These are phyloP conservation scores for Gallinago jamesoni DNA, from an alignment of 2,113 vertebrate species.

Conservation along the genomic window DNA sequence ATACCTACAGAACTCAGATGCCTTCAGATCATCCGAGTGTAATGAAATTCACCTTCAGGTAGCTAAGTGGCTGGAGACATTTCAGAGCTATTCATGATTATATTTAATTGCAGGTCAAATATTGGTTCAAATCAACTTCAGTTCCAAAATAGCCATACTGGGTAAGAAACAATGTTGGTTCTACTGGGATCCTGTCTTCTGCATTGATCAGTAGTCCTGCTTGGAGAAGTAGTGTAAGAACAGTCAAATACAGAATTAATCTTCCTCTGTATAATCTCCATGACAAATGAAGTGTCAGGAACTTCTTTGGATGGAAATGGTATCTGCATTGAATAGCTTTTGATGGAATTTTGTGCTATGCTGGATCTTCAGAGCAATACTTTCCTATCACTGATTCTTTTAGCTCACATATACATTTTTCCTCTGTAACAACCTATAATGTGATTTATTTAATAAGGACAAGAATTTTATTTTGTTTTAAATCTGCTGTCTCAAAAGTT, in stretches of 20 bases:
- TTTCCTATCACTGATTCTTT: not conserved
- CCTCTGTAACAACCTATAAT: not conserved
- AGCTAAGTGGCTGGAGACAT: not conserved
- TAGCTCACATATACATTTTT: not conserved
- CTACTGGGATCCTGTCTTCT: not conserved
- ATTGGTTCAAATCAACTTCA: not conserved
- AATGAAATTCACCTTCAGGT: not conserved
- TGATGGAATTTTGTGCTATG: not conserved
- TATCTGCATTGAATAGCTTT: conserved; percentile 13
- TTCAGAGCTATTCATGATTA: not conserved
- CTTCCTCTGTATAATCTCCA: not conserved
- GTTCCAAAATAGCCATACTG: not conserved
- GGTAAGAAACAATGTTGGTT: not conserved
- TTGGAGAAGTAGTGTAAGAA: not conserved
- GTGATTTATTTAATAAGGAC: not conserved
- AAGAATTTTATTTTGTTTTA: not conserved
- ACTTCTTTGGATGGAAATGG: not conserved
- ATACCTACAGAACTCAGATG: not conserved
- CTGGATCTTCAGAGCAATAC: not conserved
- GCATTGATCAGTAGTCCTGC: conserved; percentile 1
- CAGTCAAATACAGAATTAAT: conserved; percentile 14
- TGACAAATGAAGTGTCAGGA: conserved; percentile 32
- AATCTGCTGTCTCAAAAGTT: not conserved
- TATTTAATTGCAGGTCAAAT: not conserved
- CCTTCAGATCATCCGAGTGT: not conserved